Evolutionary conservation across 2,113 vertebrate genomes (phyloP).

Genomic region (Cyanistes caeruleus): DNA sequence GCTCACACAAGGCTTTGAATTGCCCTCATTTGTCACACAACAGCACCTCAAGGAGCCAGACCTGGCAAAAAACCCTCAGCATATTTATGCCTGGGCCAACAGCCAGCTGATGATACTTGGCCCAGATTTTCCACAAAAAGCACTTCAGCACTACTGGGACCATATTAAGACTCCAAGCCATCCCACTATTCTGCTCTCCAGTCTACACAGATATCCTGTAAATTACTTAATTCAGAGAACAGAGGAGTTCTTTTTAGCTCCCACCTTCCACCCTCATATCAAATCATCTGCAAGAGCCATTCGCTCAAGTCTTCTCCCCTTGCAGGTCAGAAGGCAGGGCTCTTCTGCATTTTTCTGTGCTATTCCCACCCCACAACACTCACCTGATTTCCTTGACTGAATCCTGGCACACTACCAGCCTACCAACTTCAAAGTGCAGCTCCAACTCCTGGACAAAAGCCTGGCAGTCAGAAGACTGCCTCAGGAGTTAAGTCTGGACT

Average conservation of each 20-base stretch:
- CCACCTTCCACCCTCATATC: background rate
- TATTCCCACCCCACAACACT: background rate
- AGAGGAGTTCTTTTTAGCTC: background rate
- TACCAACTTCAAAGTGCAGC: background rate
- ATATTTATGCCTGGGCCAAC: background rate
- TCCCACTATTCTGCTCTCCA: background rate
- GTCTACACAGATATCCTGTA: background rate
- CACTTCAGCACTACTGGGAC: background rate
- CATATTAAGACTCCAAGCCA: background rate
- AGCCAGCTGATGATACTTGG: background rate
- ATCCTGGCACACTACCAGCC: conserved; percentile 9
- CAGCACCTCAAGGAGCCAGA: background rate
- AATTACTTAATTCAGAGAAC: background rate
- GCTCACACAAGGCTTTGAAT: background rate
- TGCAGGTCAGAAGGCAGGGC: background rate
- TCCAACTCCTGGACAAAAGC: background rate
- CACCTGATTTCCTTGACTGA: background rate
- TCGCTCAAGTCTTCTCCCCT: background rate
- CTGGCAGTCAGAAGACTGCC: background rate
- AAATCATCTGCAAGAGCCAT: background rate
- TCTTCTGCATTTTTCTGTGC: background rate
- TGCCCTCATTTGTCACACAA: background rate
- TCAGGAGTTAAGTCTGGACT: background rate
- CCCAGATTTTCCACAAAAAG: background rate
- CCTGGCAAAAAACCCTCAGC: background rate